Evolutionary conservation across 2,113 vertebrate species (phyloP), one percentile per base, ranked within the genome.

Genomic region (Tragelaphus strepsiceros): DNA sequence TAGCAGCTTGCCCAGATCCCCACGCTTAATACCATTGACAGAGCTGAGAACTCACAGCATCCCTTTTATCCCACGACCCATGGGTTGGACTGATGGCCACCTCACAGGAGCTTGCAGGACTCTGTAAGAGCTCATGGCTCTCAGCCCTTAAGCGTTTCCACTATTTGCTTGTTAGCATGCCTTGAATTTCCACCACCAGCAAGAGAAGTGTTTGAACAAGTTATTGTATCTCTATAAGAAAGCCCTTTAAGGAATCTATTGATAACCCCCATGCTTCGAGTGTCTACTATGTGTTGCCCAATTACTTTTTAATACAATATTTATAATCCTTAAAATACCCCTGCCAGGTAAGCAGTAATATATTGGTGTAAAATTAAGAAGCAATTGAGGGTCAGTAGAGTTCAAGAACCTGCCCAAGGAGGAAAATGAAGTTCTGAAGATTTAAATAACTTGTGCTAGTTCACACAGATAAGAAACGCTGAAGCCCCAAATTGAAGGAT

Each of bases 141-240:
- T 53, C 64, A 77, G 80, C n/a, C 82, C 58, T 97, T 62, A 62
- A 77, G 61, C 17, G 1, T 95, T 88, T 71, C 91, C 71, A 84
- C 22, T 61, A 32, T 92, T 92, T 88, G 39, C 86, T 84, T 46
- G 24, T 85, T 85, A 92, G 56, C 39, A 22, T 78, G 39, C 24
- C 71, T 97, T 83, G 67, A 95, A 7, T 97, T 96, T 94, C 84
- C 8, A 90, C 80, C 32, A 92, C 71, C 83, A 80, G 59, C 77
- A 59, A 88, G 77, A 96, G 19, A 94, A 90, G 58, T 96, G 86
- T 97, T 97, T 94, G 64, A 80, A 94, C 43, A 93, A 86, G 88
- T 94, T 94, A 95, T 46, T 43, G 17, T 56, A 82, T 95, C 77
- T 82, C 43, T 80, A 54, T n/a, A 94, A 89, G 59, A 81, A 87